Evolutionary conservation across 2,888 invertebrate species (phyloP).

Genomic region (Tanytarsus gracilentus): DNA sequence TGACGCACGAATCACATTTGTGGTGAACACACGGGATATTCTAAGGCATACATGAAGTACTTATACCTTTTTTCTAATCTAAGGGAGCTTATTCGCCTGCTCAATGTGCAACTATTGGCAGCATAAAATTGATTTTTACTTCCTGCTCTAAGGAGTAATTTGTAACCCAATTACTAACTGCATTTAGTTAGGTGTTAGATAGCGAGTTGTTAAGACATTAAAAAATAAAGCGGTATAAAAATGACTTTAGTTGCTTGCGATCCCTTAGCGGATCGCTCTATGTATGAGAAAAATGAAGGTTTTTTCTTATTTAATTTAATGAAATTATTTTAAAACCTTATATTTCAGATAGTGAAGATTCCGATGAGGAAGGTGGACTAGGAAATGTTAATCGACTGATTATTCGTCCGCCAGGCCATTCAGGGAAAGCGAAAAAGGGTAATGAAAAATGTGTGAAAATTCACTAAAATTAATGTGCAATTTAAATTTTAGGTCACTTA

Average conservation of each 20-base stretch:
- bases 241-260: conserved; percentile 14
- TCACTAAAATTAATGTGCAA: not conserved
- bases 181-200: conserved; percentile 1
- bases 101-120: no score
- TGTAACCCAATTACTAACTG: not conserved
- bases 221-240: no score
- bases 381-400: conserved; percentile 86
- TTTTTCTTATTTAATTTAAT: not conserved
- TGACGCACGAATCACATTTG: no score
- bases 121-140: no score
- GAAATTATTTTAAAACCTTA: not conserved
- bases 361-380: conserved; percentile 85
- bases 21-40: no score
- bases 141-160: no score
- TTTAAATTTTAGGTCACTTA: conserved; percentile 49
- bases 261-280: conserved; percentile 19
- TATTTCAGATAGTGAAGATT: conserved; percentile 74
- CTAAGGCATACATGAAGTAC: no score
- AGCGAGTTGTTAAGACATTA: not conserved
- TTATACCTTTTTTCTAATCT: no score
- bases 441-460: not conserved
- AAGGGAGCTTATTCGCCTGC: no score
- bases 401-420: conserved; percentile 82
- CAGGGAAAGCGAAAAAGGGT: conserved; percentile 54
- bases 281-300: conserved; percentile 27